Conservation (phyloP, 2,888 invertebrate species). For the Plagodis dolabraria region DNA sequence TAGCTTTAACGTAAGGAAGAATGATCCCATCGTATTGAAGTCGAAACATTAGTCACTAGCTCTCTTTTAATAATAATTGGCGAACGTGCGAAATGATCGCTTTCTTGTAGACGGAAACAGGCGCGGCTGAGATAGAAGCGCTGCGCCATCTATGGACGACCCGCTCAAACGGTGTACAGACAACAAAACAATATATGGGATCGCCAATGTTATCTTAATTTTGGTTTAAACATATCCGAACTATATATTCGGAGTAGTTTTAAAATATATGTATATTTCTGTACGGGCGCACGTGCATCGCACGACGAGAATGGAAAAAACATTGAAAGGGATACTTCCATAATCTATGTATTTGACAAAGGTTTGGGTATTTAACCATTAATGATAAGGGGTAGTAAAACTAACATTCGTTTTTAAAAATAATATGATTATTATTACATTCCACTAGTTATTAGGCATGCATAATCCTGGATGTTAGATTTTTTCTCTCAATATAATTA, state of each 20-base stretch:
- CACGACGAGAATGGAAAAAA: conserved; percentile 3
- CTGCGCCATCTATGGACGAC: no score
- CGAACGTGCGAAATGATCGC: no score
- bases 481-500: conserved; percentile 48
- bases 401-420: conserved; percentile 64
- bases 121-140: not conserved
- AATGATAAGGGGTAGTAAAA: conserved; percentile 70
- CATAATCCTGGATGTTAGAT: conserved; percentile 58
- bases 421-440: conserved; percentile 64
- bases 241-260: conserved; percentile 3
- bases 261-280: conserved; percentile 13
- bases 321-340: conserved; percentile 26
- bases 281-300: not conserved
- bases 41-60: conserved; percentile 74
- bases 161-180: no score
- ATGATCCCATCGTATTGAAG: conserved; percentile 75
- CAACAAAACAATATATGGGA: no score
- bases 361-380: conserved; percentile 81
- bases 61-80: conserved; percentile 55
- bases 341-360: conserved; percentile 39
- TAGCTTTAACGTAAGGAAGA: conserved; percentile 73
- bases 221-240: conserved; percentile 1
- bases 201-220: not conserved
- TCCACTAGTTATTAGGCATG: conserved; percentile 71
- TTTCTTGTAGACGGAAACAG: not conserved